Percentiles rank a stretch among this genome's conserved stretches.
phyloP scores from a whole-genome alignment of 2,797 vertebrate genomes.

The Cyclura pinguis region DNA sequence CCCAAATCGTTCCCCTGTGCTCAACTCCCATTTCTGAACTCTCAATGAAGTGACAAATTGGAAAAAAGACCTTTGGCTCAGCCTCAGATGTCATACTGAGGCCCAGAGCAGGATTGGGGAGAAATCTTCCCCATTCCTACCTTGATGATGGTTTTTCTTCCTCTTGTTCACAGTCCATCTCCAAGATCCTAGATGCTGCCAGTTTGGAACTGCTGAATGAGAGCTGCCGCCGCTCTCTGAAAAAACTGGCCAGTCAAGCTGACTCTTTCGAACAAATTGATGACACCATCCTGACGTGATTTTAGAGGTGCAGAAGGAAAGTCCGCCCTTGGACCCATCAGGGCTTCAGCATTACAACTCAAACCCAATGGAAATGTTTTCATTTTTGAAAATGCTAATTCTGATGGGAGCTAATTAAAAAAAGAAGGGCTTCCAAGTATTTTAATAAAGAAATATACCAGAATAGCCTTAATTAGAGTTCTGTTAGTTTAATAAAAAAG shows the following conservation, averaged over 20 bases:
- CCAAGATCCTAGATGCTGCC: slow-evolving; percentile 92
- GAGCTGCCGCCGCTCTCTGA: slow-evolving; percentile 91
- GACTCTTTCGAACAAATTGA: slow-evolving; percentile 96
- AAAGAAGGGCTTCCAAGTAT: slow-evolving; percentile 78
- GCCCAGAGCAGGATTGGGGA: neutral
- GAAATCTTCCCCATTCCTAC: no score
- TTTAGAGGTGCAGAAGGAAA: slow-evolving; percentile 19
- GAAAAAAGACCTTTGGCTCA: neutral
- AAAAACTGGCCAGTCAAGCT: slow-evolving; percentile 89
- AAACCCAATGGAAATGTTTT: slow-evolving; percentile 78
- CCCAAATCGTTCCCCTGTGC: neutral
- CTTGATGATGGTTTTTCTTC: neutral
- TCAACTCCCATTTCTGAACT: no score
- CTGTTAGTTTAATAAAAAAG: slow-evolving; percentile 62
- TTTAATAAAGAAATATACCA: slow-evolving; percentile 80
- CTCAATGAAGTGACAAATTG: no score
- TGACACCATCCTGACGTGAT: slow-evolving; percentile 97
- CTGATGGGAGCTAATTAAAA: slow-evolving; percentile 70
- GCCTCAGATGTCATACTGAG: neutral
- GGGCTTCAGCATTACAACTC: slow-evolving; percentile 68
- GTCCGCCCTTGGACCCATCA: slow-evolving; percentile 46
- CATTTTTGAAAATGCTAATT: slow-evolving; percentile 85
- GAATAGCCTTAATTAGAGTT: slow-evolving; percentile 84
- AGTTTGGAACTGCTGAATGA: slow-evolving; percentile 94
- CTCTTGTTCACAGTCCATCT: slow-evolving; percentile 82